These are phyloP conservation scores for Limnodromus scolopaceus DNA, from an alignment of 2,797 vertebrate species.

Conservation along the genomic window DNA sequence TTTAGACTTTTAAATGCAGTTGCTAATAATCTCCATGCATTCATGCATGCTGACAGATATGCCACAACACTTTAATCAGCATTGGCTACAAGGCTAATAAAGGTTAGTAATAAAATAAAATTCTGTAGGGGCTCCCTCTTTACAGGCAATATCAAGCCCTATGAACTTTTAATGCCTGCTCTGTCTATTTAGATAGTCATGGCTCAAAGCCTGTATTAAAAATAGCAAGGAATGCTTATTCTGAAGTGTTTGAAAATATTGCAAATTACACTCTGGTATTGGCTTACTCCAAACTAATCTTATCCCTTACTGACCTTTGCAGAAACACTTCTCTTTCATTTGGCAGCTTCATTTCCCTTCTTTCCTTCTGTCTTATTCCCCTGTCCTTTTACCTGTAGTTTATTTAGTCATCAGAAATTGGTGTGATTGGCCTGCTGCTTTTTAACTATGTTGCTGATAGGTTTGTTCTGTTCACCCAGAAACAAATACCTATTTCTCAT, in stretches of 20 bases:
- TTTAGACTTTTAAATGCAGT: constrained; percentile 72
- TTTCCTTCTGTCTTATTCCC: constrained; percentile 62
- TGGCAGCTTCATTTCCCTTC: constrained; percentile 76
- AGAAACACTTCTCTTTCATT: constrained; percentile 73
- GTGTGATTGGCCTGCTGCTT: constrained; percentile 35
- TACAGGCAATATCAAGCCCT: constrained; percentile 76
- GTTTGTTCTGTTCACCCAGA: constrained; percentile 60
- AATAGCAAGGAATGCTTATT: constrained; percentile 74
- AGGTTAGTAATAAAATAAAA: constrained; percentile 78
- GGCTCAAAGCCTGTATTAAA: constrained; percentile 74
- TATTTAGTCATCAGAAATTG: constrained; percentile 69
- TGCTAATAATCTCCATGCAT: constrained; percentile 73
- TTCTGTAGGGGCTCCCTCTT: constrained; percentile 71
- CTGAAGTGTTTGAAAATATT: constrained; percentile 77
- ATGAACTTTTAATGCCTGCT: constrained; percentile 77
- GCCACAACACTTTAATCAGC: constrained; percentile 70
- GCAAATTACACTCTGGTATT: constrained; percentile 71
- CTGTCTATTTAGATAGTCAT: constrained; percentile 78
- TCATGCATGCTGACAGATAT: constrained; percentile 72
- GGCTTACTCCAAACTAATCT: constrained; percentile 74
- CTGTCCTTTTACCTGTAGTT: constrained; percentile 72
- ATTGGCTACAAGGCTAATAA: constrained; percentile 77
- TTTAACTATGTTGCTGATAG: constrained; percentile 61
- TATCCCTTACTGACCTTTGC: constrained; percentile 72
- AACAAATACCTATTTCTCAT: constrained; percentile 75